These are phyloP conservation scores for Piliocolobus tephrosceles DNA, from an alignment of 2,113 vertebrate genomes.

Conservation along the genomic window DNA sequence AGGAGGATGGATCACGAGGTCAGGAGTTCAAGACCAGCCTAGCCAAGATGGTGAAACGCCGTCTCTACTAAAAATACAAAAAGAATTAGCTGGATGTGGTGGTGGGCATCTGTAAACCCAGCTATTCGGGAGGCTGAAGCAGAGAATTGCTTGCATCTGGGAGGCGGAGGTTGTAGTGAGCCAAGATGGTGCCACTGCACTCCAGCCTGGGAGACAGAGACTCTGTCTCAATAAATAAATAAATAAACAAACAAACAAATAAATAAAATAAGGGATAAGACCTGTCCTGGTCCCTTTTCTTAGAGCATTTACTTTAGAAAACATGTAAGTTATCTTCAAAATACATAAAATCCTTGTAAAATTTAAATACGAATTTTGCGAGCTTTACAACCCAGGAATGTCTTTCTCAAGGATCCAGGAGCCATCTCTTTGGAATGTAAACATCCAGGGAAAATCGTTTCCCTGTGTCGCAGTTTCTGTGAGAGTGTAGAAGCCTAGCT, in stretches of 20 bases:
- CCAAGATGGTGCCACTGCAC: not conserved
- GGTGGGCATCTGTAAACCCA: too few species aligned
- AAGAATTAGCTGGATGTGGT: too few species aligned
- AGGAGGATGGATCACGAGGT: too few species aligned
- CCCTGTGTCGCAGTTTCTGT: not conserved
- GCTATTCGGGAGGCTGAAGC: too few species aligned
- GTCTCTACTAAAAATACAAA: too few species aligned
- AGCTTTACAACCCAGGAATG: not conserved
- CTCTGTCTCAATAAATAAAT: too few species aligned
- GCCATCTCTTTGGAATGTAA: not conserved
- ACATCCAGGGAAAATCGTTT: not conserved
- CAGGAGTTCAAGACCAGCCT: too few species aligned
- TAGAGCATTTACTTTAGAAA: not conserved
- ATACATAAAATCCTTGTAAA: not conserved
- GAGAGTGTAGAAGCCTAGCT: not conserved
- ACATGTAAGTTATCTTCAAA: not conserved
- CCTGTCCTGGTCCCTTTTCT: not conserved
- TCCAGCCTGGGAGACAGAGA: too few species aligned
- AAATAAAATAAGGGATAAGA: not conserved
- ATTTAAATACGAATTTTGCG: not conserved
- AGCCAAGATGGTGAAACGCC: too few species aligned
- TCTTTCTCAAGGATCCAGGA: not conserved
- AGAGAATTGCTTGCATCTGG: too few species aligned
- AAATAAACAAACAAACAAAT: too few species aligned
- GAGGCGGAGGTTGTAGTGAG: too few species aligned